Percentiles rank a stretch among this genome's conserved stretches.
Evolutionary conservation across 2,797 vertebrate species (phyloP).

Genomic region (Typhlichthys subterraneus): DNA sequence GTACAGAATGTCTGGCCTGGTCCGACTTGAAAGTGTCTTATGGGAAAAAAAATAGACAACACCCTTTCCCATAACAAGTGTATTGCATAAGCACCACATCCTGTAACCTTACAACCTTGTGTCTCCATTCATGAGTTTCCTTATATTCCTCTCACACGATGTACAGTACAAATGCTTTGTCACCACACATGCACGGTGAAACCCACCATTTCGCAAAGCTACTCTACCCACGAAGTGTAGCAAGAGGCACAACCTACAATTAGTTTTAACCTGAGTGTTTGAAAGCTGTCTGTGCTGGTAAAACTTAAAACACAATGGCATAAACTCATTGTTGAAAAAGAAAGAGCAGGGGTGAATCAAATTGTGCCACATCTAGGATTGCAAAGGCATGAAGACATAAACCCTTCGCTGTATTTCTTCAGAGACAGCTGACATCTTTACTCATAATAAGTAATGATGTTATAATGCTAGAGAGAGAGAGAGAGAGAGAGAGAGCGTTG

Average conservation of each 20-base stretch:
- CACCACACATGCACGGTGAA: neutral
- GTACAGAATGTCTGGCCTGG: too few species aligned
- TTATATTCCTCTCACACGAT: constrained; percentile 37
- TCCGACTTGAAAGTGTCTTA: too few species aligned
- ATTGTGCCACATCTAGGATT: constrained; percentile 18
- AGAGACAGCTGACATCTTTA: constrained; percentile 41
- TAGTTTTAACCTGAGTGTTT: neutral
- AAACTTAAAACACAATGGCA: neutral
- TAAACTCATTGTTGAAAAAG: neutral
- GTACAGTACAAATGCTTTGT: constrained; percentile 36
- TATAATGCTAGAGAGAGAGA: constrained; percentile 17
- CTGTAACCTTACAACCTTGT: neutral
- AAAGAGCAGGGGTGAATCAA: neutral
- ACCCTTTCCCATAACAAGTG: constrained; percentile 36
- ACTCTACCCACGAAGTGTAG: constrained; percentile 32
- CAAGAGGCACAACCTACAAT: neutral
- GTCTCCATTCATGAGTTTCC: constrained; percentile 66
- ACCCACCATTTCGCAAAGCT: constrained; percentile 54
- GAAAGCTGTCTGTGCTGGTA: neutral
- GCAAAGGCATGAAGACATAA: constrained; percentile 39
- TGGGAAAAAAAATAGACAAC: constrained; percentile 30
- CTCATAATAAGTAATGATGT: constrained; percentile 38
- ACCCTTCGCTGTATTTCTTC: constrained; percentile 12
- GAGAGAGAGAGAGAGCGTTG: constrained; percentile 10
- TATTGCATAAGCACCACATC: constrained; percentile 36